Conservation (phyloP, 2,113 vertebrate species). For the Amia ocellicauda region DNA sequence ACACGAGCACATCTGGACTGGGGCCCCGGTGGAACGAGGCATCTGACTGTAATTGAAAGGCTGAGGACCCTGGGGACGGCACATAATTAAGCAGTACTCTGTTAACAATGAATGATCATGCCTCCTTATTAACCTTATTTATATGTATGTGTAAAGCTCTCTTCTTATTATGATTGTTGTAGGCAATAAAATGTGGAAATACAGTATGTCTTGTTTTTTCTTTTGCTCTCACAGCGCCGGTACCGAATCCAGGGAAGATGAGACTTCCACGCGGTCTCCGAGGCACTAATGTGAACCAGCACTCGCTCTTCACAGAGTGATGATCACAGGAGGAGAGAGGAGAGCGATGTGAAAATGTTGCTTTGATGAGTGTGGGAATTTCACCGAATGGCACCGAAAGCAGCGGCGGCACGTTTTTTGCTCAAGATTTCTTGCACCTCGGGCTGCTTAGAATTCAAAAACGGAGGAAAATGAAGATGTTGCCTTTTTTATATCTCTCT, state of each 20-base stretch:
- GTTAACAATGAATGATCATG: slow-evolving; percentile 15
- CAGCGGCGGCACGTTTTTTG: neutral
- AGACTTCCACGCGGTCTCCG: neutral
- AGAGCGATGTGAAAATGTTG: slow-evolving; percentile 10
- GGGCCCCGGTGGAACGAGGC: neutral
- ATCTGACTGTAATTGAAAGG: slow-evolving; percentile 12
- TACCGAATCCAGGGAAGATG: slow-evolving; percentile 4
- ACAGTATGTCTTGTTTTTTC: too few species aligned
- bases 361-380: slow-evolving; percentile 23
- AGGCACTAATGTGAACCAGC: neutral
- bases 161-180: neutral
- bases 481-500: slow-evolving; percentile 11
- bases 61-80: neutral
- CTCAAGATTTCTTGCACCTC: neutral
- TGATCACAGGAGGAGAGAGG: slow-evolving; percentile 14
- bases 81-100: slow-evolving; percentile 1
- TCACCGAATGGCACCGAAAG: slow-evolving; percentile 9
- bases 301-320: slow-evolving; percentile 8
- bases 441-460: too few species aligned
- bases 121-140: slow-evolving; percentile 8
- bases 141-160: slow-evolving; percentile 1
- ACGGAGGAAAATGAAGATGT: neutral
- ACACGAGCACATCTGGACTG: neutral
- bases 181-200: slow-evolving; percentile 3
- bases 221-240: slow-evolving; percentile 18